Conservation (phyloP, 2,113 vertebrate genomes). For the Strigops habroptila region DNA sequence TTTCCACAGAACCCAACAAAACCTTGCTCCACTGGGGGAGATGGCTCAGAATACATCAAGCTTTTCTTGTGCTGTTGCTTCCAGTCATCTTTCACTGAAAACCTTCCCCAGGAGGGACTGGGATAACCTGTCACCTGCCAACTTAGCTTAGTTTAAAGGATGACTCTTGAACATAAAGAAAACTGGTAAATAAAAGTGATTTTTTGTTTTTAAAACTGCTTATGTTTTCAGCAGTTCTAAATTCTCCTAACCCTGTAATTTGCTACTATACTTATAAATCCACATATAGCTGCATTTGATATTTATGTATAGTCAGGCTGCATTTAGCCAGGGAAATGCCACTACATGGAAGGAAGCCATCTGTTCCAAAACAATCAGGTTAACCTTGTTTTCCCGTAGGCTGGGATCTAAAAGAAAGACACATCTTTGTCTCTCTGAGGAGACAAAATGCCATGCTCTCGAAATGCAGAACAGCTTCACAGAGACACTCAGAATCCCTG, state of each 20-base stretch:
- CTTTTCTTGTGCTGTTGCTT: not conserved
- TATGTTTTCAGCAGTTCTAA: not conserved
- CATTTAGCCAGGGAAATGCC: not conserved
- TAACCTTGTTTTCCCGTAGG: slow-evolving; percentile 14
- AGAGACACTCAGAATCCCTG: not conserved
- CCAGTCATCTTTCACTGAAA: not conserved
- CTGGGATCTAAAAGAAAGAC: not conserved
- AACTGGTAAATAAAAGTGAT: not conserved
- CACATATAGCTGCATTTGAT: not conserved
- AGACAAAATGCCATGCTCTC: not conserved
- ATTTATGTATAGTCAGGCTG: not conserved
- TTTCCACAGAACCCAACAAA: not conserved
- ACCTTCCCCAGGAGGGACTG: not conserved
- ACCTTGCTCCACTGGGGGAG: accelerated
- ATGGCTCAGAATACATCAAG: not conserved
- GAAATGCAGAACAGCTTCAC: not conserved
- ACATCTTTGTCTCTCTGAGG: not conserved
- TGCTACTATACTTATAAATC: not conserved
- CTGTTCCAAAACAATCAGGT: not conserved
- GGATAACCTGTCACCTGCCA: not conserved
- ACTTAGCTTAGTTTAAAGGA: not conserved
- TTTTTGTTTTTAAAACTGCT: not conserved
- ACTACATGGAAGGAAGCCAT: slow-evolving; percentile 21
- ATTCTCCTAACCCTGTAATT: not conserved
- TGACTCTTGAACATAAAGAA: not conserved